These are phyloP conservation scores for Polydrusus pterygomalis DNA, from an alignment of 2,888 invertebrate species.

Conservation along the genomic window DNA sequence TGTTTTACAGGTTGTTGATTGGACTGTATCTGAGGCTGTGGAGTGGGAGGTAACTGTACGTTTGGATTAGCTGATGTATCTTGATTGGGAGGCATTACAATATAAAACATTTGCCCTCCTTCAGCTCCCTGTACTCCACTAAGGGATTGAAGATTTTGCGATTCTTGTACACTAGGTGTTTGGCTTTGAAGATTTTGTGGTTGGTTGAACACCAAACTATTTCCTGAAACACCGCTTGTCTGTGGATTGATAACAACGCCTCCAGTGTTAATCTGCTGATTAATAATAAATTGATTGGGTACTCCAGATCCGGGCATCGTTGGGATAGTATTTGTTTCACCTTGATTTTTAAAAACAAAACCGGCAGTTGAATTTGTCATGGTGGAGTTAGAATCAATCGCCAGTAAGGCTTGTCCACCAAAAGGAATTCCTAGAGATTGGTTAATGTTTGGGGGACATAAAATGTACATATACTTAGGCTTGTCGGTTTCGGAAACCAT, in stretches of 20 bases:
- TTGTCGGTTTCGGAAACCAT: background rate
- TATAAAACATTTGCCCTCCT: slow-evolving; percentile 2
- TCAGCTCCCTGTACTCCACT: slow-evolving; percentile 1
- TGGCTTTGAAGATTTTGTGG: too few relatives aligned
- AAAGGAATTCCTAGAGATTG: background rate
- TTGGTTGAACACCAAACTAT: background rate
- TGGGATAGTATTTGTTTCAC: background rate
- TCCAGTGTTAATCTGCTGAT: slow-evolving; percentile 20
- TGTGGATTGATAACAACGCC: slow-evolving; percentile 18
- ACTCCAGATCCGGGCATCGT: background rate
- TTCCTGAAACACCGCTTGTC: background rate
- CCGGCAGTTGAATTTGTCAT: background rate
- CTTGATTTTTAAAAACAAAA: background rate
- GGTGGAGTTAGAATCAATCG: background rate
- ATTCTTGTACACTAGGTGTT: background rate
- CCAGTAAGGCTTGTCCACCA: background rate
- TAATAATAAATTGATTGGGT: slow-evolving; percentile 24
- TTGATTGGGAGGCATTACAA: slow-evolving; percentile 2
- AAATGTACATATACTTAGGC: background rate
- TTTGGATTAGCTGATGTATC: background rate
- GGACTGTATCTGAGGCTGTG: too few relatives aligned
- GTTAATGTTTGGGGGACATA: background rate
- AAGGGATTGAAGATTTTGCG: background rate
- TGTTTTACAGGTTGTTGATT: background rate
- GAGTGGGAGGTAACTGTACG: background rate